Percentiles rank a stretch among this genome's conserved stretches.
Conservation (phyloP, 1,140 invertebrate species). For the Trypoxylus dichotomus region DNA sequence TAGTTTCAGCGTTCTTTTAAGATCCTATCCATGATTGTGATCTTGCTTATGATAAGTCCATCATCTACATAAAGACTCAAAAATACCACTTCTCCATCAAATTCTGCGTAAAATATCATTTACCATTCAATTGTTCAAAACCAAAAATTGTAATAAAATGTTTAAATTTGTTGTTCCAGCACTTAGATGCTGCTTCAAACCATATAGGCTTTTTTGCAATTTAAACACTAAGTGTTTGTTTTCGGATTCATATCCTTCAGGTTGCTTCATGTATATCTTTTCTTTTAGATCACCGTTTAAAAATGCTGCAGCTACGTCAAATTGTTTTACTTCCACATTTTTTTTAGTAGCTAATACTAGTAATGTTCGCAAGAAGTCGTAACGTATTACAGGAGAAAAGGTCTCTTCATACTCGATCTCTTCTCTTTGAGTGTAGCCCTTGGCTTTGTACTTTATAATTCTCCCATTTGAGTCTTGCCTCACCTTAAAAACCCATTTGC, state of each 20-base stretch:
- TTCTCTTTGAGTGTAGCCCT: background rate
- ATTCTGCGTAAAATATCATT: background rate
- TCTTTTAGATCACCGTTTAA: no score
- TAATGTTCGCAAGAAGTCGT: background rate
- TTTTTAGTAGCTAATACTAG: background rate
- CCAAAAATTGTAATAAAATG: no score
- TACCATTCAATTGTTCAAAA: no score
- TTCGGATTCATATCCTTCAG: conserved; percentile 34
- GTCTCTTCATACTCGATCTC: conserved; percentile 6
- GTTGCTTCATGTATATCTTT: background rate
- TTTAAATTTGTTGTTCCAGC: background rate
- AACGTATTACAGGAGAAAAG: background rate
- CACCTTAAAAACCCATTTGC: conserved; percentile 48
- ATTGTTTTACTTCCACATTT: background rate
- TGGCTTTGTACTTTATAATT: conserved; percentile 39
- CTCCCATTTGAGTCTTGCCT: conserved; percentile 37
- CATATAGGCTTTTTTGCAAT: no score
- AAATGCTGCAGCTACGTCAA: background rate
- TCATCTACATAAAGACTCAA: background rate
- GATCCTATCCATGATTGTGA: background rate
- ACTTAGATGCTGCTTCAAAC: background rate
- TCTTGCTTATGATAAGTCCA: background rate
- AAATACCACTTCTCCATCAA: background rate
- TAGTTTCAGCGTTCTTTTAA: background rate
- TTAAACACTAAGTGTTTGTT: no score